A percentile compares a stretch with the other conserved stretches of the same genome.
Evolutionary conservation across 2,797 vertebrate species (phyloP).

Genomic region (Pterois miles): DNA sequence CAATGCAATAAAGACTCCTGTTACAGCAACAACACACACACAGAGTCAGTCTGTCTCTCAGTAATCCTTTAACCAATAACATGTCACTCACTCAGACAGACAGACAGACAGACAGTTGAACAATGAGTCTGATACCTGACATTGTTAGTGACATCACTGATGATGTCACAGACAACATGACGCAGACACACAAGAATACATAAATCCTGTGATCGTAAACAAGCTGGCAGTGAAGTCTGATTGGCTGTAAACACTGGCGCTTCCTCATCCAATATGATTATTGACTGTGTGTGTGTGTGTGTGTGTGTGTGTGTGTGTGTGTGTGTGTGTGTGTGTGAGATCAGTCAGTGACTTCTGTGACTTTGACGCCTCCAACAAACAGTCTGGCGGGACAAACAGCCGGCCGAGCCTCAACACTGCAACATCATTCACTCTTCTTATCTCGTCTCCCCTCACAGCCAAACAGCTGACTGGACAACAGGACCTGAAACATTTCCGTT

Average conservation of each 20-base stretch:
- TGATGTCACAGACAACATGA: slow-evolving; percentile 17
- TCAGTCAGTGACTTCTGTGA: slow-evolving; percentile 15
- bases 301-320: slow-evolving; percentile 7
- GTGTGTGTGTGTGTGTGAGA: neutral
- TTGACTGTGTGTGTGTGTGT: neutral
- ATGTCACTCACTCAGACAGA: neutral
- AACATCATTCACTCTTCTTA: neutral
- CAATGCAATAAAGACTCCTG: neutral
- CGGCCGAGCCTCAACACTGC: neutral
- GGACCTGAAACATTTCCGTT: no score
- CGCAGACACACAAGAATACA: neutral
- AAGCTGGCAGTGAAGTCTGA: neutral
- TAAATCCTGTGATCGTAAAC: neutral
- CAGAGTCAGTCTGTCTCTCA: neutral
- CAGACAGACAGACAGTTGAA: neutral
- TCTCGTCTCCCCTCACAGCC: neutral
- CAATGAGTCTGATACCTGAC: no score
- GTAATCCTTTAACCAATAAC: slow-evolving; percentile 3
- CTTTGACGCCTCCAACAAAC: slow-evolving; percentile 10
- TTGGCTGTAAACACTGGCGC: no score
- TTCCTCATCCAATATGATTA: slow-evolving; percentile 17
- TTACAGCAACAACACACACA: neutral
- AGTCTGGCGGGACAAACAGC: slow-evolving; percentile 1
- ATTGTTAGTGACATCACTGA: no score
- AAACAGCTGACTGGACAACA: neutral